Conservation (phyloP, 2,113 vertebrate genomes). For the Naja naja region DNA sequence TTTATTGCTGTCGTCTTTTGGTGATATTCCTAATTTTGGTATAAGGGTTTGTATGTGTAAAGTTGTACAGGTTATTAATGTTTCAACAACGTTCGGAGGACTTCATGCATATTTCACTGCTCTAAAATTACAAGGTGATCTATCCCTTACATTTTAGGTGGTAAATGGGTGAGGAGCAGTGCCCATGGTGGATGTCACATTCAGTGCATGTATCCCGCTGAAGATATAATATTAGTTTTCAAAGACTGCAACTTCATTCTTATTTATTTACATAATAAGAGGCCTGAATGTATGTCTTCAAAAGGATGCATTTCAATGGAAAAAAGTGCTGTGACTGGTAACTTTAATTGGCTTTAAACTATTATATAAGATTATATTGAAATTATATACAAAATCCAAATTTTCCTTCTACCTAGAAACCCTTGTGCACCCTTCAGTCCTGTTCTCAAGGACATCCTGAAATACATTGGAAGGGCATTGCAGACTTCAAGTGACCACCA, state of each 20-base stretch:
- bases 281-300: not conserved
- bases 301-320: not conserved
- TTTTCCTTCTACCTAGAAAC: not conserved
- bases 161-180: not conserved
- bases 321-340: not conserved
- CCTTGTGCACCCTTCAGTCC: not conserved
- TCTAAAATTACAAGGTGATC: not conserved
- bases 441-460: slow-evolving; percentile 1
- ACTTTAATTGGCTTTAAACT: not conserved
- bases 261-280: slow-evolving; percentile 46
- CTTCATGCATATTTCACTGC: not conserved
- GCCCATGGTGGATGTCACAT: not conserved
- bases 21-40: slow-evolving; percentile 34
- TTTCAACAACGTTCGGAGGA: not conserved
- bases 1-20: slow-evolving; percentile 54
- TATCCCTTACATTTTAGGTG: not conserved
- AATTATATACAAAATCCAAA: not conserved
- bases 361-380: not conserved
- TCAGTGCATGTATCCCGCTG: not conserved
- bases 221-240: not conserved
- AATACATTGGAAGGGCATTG: slow-evolving; percentile 28
- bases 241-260: not conserved
- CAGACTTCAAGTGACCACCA: not conserved
- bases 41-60: slow-evolving; percentile 41
- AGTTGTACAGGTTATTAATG: slow-evolving; percentile 35